These are phyloP conservation scores for Xiphorhynchus elegans DNA, from an alignment of 2,113 vertebrate species.

Conservation along the genomic window DNA sequence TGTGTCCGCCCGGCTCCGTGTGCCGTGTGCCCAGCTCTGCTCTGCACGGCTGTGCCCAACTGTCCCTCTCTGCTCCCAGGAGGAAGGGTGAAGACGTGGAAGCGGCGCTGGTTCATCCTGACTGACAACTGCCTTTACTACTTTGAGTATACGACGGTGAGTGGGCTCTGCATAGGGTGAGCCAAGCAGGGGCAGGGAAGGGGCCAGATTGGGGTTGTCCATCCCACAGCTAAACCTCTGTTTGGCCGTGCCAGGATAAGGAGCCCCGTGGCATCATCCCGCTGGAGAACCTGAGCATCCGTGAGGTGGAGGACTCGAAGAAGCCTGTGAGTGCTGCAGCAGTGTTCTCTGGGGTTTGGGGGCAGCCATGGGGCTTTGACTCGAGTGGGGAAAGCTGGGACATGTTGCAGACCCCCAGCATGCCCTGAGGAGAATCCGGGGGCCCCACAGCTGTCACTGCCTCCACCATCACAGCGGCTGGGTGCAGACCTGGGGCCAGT, in stretches of 20 bases:
- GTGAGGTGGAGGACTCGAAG: slow-evolving; percentile 95
- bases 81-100: slow-evolving; percentile 98
- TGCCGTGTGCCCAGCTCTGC: not conserved
- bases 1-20: not conserved
- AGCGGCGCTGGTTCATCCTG: slow-evolving; percentile 97
- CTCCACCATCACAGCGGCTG: accelerated
- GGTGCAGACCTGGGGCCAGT: not conserved
- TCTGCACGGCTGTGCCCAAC: not conserved
- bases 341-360: not conserved
- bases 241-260: slow-evolving; percentile 84
- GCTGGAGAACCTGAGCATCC: slow-evolving; percentile 95
- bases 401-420: not conserved
- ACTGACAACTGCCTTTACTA: slow-evolving; percentile 99
- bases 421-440: not conserved
- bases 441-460: accelerated
- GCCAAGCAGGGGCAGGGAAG: not conserved
- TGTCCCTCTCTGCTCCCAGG: slow-evolving; percentile 76
- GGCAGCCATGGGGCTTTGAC: not conserved
- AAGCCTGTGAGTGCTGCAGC: slow-evolving; percentile 82
- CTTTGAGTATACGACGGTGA: slow-evolving; percentile 98
- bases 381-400: not conserved
- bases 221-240: not conserved
- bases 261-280: slow-evolving; percentile 98
- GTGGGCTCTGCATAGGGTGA: not conserved
- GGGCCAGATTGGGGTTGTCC: not conserved